Evolutionary conservation across 2,113 vertebrate species (phyloP).

Genomic region (Notarius lentiginosus): DNA sequence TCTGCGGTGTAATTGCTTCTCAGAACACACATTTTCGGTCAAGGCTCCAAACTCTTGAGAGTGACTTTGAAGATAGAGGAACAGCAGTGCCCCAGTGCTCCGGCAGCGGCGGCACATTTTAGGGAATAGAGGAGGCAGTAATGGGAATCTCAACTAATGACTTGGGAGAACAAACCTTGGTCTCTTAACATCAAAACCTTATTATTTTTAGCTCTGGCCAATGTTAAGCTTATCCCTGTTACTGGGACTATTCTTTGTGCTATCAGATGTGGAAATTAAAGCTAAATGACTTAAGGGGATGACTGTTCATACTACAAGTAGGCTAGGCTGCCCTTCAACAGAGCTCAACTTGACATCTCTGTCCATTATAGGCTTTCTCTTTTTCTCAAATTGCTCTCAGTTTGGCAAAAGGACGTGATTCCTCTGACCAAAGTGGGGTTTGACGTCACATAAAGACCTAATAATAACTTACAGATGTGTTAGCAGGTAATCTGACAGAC

Average conservation of each 20-base stretch:
- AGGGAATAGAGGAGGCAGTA: conserved; percentile 73
- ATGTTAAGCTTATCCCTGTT: conserved; percentile 77
- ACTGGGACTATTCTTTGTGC: conserved; percentile 73
- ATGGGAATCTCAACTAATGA: conserved; percentile 80
- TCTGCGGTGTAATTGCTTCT: conserved; percentile 35
- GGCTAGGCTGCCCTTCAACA: conserved; percentile 79
- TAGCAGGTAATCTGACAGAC: neutral
- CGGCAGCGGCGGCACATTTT: conserved; percentile 58
- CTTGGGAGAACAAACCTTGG: conserved; percentile 79
- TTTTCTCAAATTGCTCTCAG: conserved; percentile 61
- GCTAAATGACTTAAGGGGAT: conserved; percentile 81
- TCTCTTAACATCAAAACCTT: conserved; percentile 80
- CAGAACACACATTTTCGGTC: conserved; percentile 44
- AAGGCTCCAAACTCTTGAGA: conserved; percentile 69
- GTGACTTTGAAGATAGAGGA: conserved; percentile 75
- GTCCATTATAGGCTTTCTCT: conserved; percentile 53
- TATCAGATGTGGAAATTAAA: conserved; percentile 82
- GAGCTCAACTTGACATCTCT: conserved; percentile 70
- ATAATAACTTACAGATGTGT: neutral
- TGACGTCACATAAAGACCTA: conserved; percentile 58
- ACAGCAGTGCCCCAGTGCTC: conserved; percentile 63
- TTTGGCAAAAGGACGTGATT: conserved; percentile 52
- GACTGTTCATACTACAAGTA: conserved; percentile 75
- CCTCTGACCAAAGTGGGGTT: conserved; percentile 64
- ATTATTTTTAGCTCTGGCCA: conserved; percentile 81